Base-by-base conservation (phyloP, 2,113 vertebrate genomes). In the Eubucco bourcierii region DNA sequence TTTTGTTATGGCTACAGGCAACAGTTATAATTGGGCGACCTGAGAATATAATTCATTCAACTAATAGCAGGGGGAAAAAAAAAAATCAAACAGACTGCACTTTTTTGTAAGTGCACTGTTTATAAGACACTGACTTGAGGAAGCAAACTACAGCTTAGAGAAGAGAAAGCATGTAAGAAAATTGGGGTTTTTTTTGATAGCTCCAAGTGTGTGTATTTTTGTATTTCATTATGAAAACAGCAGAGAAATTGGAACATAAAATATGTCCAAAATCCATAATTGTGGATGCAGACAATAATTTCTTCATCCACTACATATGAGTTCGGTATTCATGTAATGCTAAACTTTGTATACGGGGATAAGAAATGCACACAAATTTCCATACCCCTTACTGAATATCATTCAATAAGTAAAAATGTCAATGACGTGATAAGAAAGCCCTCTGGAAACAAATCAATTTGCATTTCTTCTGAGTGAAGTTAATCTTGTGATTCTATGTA, bases 11-110 rank as follows among this genome's bases (percentile, higher is more conserved):
- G 94, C 95, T 95, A 93, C 80, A 94, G 97, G 94, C 95, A 95
- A 90, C 61, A 95, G 88, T 95, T 97, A 96, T 97, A 97, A 97
- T 97, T 97, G 91, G 92, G 93, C 89, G 95, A 96, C 95, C 85
- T 96, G 96, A 95, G 96, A 97, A 74, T 96, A 93, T 93, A 93
- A 95, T 92, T 97, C 90, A 87, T 95, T 97, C 92, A 93, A 85
- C 84, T 97, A 83, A 95, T 97, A 90, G 46, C 59, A 84, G 34
- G 39, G 16, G n/a, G n/a, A n/a, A n/a, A 74, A 50, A 9, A 81
- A 80, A 80, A 91, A 93, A 59, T 79, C 76, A 90, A 95, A 90
- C 50, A 46, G 44, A 46, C 44, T 46, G 44, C 44, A 46, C 44
- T 93, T 97, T 97, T 86, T 93, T 39, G 37, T 39, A 39, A 39